These are phyloP conservation scores for Mus spicilegus DNA, from an alignment of 2,113 vertebrate species.

Conservation along the genomic window DNA sequence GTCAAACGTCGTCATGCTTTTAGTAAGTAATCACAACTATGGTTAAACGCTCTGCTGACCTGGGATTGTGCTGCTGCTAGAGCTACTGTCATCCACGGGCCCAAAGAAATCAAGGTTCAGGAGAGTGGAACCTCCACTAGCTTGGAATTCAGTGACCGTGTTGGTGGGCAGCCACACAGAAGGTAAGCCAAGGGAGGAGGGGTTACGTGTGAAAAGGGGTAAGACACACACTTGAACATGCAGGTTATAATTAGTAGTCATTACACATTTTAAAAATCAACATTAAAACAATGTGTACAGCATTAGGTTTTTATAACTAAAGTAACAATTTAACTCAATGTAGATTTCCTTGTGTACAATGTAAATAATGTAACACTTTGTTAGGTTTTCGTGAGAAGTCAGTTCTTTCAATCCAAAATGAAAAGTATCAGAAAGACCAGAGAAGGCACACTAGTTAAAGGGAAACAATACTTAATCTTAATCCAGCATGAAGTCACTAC, in stretches of 20 bases:
- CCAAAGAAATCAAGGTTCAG: constrained; percentile 99
- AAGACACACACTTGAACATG: constrained; percentile 95
- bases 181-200: constrained; percentile 90
- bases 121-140: constrained; percentile 98
- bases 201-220: constrained; percentile 92
- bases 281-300: constrained; percentile 89
- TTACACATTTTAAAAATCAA: constrained; percentile 87
- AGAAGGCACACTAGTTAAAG: constrained; percentile 87
- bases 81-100: constrained; percentile 98
- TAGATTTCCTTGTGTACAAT: constrained; percentile 88
- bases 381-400: constrained; percentile 83
- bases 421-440: constrained; percentile 85
- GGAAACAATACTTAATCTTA: constrained; percentile 89
- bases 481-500: constrained; percentile 63
- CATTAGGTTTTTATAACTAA: constrained; percentile 87
- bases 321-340: constrained; percentile 88
- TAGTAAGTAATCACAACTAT: constrained; percentile 86
- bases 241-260: constrained; percentile 92
- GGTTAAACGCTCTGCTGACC: constrained; percentile 94
- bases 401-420: constrained; percentile 86
- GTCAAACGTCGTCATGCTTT: constrained; percentile 91
- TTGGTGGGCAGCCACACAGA: constrained; percentile 91
- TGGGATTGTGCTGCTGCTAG: constrained; percentile 96
- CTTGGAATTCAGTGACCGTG: constrained; percentile 93
- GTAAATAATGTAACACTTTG: constrained; percentile 86